These are phyloP conservation scores for Aradus depressus DNA, from an alignment of 2,888 invertebrate genomes.

Conservation along the genomic window DNA sequence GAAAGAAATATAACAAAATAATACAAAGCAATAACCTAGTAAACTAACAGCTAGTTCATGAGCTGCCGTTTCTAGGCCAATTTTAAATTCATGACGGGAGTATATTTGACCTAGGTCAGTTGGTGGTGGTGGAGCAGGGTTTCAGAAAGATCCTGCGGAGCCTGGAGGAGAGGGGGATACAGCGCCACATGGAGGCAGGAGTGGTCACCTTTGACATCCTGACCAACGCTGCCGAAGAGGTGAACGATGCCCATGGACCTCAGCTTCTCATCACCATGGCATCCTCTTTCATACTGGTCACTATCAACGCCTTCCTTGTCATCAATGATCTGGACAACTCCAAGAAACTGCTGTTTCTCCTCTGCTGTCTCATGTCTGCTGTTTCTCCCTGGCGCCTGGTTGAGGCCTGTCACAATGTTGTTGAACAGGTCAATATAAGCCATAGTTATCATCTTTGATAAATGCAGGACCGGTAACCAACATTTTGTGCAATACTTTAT, in stretches of 20 bases:
- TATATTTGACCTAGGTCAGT: too few species aligned
- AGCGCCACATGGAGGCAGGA: neutral
- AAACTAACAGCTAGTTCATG: too few species aligned
- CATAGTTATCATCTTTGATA: too few species aligned
- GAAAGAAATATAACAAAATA: too few species aligned
- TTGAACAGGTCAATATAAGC: neutral
- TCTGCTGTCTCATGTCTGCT: neutral
- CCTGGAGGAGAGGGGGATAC: too few species aligned
- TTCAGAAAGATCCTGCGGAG: too few species aligned
- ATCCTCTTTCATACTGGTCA: neutral
- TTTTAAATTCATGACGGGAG: too few species aligned
- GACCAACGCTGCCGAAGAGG: neutral
- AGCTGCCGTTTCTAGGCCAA: too few species aligned
- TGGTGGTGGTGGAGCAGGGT: too few species aligned
- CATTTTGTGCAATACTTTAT: too few species aligned
- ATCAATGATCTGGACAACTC: neutral
- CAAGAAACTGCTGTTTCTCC: neutral
- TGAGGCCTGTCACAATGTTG: neutral
- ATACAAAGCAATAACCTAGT: too few species aligned
- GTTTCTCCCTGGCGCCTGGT: neutral
- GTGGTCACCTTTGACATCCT: conserved; percentile 1
- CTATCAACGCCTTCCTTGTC: neutral
- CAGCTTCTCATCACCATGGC: neutral
- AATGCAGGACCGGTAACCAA: too few species aligned
- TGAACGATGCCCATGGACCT: neutral